These are phyloP conservation scores for Colaptes auratus DNA, from an alignment of 2,113 vertebrate genomes.

Conservation along the genomic window DNA sequence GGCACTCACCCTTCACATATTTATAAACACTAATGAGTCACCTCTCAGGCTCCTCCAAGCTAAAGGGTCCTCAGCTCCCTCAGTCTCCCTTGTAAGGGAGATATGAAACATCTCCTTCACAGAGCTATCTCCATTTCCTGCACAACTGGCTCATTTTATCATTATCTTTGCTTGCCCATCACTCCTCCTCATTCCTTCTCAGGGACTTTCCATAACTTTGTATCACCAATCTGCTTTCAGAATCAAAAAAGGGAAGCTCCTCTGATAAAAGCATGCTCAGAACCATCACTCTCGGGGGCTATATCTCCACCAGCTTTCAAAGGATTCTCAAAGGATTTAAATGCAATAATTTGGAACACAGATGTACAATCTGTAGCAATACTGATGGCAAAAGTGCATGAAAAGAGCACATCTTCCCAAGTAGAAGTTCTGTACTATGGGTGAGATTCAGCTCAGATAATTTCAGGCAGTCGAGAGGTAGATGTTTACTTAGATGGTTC, in stretches of 20 bases:
- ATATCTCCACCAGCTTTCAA: background rate
- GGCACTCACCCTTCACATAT: too few species aligned
- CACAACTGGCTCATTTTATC: background rate
- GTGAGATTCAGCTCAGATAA: background rate
- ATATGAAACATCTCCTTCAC: background rate
- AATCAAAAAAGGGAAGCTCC: background rate
- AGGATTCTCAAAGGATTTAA: constrained; percentile 27
- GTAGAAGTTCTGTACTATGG: background rate
- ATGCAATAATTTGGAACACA: background rate
- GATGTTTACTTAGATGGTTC: background rate
- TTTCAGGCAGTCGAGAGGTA: background rate
- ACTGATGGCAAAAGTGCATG: background rate
- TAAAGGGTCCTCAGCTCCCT: too few species aligned
- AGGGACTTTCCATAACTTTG: constrained; percentile 13
- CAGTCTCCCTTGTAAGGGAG: too few species aligned
- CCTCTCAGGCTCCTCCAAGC: too few species aligned
- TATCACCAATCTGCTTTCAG: constrained; percentile 39
- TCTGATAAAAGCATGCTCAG: background rate
- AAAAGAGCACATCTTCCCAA: background rate
- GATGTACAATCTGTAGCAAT: background rate
- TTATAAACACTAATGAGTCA: too few species aligned
- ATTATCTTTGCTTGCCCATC: background rate
- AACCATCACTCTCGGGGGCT: background rate
- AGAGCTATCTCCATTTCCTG: background rate
- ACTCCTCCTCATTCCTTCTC: background rate